These are phyloP conservation scores for Papilio glaucus DNA, from an alignment of 1,140 invertebrate genomes.

Conservation along the genomic window DNA sequence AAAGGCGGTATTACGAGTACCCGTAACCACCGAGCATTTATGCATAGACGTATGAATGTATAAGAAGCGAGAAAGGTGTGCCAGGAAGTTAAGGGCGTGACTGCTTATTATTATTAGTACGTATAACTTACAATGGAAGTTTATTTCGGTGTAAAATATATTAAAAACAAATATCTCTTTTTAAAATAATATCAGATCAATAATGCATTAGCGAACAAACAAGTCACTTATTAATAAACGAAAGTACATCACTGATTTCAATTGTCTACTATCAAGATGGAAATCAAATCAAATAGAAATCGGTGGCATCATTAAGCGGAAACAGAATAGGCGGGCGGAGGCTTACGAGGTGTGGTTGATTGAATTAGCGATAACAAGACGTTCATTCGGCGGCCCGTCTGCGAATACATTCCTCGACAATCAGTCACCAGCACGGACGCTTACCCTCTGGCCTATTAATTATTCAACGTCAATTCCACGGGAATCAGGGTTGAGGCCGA, in stretches of 20 bases:
- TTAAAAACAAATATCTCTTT: no score
- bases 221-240: conserved; percentile 10
- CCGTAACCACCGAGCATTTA: no score
- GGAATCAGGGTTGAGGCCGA: conserved; percentile 53
- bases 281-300: conserved; percentile 40
- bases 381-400: conserved; percentile 45
- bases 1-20: no score
- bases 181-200: background rate
- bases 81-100: no score
- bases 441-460: conserved; percentile 60
- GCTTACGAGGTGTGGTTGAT: conserved; percentile 51
- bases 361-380: conserved; percentile 60
- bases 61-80: no score
- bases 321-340: conserved; percentile 42
- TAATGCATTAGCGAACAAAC: background rate
- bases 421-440: conserved; percentile 43
- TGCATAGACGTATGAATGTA: no score
- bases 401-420: conserved; percentile 52
- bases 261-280: conserved; percentile 29
- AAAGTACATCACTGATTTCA: background rate
- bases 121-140: no score
- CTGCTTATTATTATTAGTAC: no score
- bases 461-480: conserved; percentile 60
- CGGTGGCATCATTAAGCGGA: conserved; percentile 38
- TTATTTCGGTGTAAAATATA: no score